These are phyloP conservation scores for Cactoblastis cactorum DNA, from an alignment of 2,888 invertebrate species.

Conservation along the genomic window DNA sequence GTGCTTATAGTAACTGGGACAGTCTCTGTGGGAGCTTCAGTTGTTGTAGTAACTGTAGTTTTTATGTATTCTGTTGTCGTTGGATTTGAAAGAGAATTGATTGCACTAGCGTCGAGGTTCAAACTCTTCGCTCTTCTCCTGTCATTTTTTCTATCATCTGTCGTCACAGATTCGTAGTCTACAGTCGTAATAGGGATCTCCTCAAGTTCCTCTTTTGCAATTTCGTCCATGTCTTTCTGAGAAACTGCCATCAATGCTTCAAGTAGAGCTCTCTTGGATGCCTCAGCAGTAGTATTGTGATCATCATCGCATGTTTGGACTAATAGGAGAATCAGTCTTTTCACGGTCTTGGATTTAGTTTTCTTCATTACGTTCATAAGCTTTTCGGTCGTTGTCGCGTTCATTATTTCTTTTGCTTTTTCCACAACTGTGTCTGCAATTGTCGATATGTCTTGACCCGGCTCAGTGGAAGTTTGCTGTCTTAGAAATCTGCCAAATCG, in stretches of 20 bases:
- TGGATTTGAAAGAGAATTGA: constrained; percentile 63
- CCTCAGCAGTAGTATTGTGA: constrained; percentile 84
- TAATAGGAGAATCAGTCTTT: constrained; percentile 85
- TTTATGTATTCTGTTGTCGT: constrained; percentile 43
- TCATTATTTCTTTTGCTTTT: constrained; percentile 88
- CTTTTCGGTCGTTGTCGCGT: constrained; percentile 86
- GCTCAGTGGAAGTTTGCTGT: constrained; percentile 64
- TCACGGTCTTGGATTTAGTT: constrained; percentile 87
- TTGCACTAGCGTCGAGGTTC: constrained; percentile 54
- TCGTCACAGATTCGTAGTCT: constrained; percentile 39
- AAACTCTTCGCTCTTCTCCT: constrained; percentile 53
- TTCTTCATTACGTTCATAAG: constrained; percentile 90
- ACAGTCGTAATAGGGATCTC: constrained; percentile 37
- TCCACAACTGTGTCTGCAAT: constrained; percentile 82
- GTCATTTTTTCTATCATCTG: constrained; percentile 46
- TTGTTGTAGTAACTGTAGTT: constrained; percentile 35
- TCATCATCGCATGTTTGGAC: constrained; percentile 89
- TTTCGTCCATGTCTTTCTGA: constrained; percentile 74
- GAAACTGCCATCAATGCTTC: constrained; percentile 84
- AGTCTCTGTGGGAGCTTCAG: constrained; percentile 42
- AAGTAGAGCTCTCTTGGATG: constrained; percentile 83
- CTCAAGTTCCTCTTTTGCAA: constrained; percentile 56
- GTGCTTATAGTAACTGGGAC: constrained; percentile 50
- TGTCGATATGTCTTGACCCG: constrained; percentile 81
- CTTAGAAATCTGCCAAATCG: constrained; percentile 56